phyloP scores from a whole-genome alignment of 1,140 invertebrate species.

The Coptotermes formosanus region DNA sequence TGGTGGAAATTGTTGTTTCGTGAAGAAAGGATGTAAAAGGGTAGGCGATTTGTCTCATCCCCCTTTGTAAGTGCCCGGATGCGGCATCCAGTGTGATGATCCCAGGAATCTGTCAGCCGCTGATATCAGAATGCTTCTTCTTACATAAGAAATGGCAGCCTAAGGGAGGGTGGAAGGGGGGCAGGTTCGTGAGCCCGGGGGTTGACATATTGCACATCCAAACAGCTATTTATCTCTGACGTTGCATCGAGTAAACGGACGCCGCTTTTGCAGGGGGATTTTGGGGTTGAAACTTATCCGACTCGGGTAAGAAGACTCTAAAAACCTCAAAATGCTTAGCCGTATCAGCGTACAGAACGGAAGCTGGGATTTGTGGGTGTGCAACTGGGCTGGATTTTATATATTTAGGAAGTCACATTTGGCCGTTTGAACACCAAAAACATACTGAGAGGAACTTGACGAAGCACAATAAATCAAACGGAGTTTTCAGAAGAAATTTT shows the following conservation, averaged over 20 bases:
- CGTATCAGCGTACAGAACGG: not conserved
- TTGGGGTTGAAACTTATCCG: not conserved
- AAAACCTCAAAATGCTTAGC: not conserved
- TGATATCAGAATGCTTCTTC: not conserved
- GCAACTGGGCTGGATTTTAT: no score
- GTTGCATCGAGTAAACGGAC: not conserved
- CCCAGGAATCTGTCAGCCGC: not conserved
- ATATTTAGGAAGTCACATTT: no score
- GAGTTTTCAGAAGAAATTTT: no score
- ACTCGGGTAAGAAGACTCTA: not conserved
- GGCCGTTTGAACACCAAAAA: no score
- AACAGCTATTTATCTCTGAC: conserved; percentile 18
- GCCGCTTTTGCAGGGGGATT: not conserved
- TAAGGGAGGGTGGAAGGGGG: not conserved
- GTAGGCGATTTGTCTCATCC: not conserved
- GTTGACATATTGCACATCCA: conserved; percentile 5
- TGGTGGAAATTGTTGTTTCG: no score
- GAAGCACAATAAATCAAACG: no score
- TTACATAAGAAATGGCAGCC: not conserved
- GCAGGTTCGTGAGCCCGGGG: not conserved
- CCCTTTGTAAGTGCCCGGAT: not conserved
- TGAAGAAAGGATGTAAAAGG: not conserved
- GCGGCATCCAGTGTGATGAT: not conserved
- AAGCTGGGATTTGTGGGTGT: no score
- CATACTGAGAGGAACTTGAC: no score